phyloP scores from a whole-genome alignment of 2,797 vertebrate genomes.

The Okamejei kenojei region DNA sequence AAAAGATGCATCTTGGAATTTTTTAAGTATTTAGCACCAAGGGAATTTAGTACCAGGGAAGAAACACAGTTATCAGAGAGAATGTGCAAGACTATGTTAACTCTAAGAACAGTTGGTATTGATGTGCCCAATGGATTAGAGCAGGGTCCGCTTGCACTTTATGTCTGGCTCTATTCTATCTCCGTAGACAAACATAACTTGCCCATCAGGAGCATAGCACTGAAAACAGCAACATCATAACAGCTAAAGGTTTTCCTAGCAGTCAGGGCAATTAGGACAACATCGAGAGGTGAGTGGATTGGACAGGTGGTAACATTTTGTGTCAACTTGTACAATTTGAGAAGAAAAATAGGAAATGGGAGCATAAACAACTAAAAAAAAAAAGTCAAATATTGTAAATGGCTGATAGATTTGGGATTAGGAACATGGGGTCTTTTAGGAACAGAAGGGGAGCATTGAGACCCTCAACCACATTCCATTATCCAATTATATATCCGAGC shows the following conservation, averaged over 20 bases:
- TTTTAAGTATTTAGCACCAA: too few species aligned
- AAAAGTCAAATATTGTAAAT: background rate
- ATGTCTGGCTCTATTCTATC: background rate
- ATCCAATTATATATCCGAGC: too few species aligned
- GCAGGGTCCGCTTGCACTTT: background rate
- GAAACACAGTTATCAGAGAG: too few species aligned
- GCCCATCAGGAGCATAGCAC: background rate
- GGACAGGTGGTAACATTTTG: background rate
- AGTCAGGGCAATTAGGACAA: background rate
- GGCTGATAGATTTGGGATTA: background rate
- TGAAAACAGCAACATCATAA: background rate
- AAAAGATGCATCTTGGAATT: too few species aligned
- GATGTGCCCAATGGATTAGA: background rate
- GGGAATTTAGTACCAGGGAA: too few species aligned
- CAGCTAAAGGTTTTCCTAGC: background rate
- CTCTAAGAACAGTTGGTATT: too few species aligned
- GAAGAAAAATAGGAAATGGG: background rate
- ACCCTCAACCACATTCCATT: too few species aligned
- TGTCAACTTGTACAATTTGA: background rate
- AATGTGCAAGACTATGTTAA: too few species aligned
- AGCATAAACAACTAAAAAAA: background rate
- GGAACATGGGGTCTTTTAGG: background rate
- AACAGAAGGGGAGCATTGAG: background rate
- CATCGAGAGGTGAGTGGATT: background rate
- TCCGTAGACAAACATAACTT: background rate